These are phyloP conservation scores for Telenomus remus DNA, from an alignment of 1,140 invertebrate species.

Conservation along the genomic window DNA sequence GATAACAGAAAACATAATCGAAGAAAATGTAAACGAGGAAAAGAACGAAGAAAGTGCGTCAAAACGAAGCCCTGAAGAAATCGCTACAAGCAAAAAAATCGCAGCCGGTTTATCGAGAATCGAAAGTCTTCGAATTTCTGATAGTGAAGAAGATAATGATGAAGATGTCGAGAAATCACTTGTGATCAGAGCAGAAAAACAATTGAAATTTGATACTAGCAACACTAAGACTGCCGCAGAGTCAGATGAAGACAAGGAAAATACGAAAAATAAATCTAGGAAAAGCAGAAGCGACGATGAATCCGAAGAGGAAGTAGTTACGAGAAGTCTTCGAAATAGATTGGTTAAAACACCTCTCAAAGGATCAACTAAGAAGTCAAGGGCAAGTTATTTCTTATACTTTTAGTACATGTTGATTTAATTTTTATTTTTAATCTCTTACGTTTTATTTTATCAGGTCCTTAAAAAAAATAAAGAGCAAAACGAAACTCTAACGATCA, in stretches of 20 bases:
- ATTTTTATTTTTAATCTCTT: not conserved
- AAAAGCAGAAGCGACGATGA: not conserved
- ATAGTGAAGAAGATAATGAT: slow-evolving; percentile 1
- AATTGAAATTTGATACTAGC: slow-evolving; percentile 59
- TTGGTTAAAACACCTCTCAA: slow-evolving; percentile 22
- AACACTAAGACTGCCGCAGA: not conserved
- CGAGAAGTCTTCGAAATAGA: slow-evolving; percentile 20
- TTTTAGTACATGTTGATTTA: not conserved
- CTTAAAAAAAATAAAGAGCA: too few species aligned
- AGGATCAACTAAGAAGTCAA: slow-evolving; percentile 12
- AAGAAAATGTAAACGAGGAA: slow-evolving; percentile 46
- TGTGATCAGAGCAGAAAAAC: slow-evolving; percentile 40
- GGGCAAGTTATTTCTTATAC: slow-evolving; percentile 1
- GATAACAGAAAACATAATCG: slow-evolving; percentile 43
- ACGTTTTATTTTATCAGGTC: not conserved
- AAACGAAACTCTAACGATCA: too few species aligned
- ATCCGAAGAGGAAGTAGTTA: slow-evolving; percentile 12
- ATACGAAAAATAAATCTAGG: not conserved
- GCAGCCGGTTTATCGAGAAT: slow-evolving; percentile 49
- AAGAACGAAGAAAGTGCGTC: too few species aligned
- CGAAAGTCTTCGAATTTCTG: slow-evolving; percentile 39
- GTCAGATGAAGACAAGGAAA: not conserved
- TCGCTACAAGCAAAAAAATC: slow-evolving; percentile 19
- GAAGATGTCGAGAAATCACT: not conserved
- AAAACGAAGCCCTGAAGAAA: not conserved